Conservation (phyloP, 2,888 invertebrate species). For the Ectropis crepuscularia region DNA sequence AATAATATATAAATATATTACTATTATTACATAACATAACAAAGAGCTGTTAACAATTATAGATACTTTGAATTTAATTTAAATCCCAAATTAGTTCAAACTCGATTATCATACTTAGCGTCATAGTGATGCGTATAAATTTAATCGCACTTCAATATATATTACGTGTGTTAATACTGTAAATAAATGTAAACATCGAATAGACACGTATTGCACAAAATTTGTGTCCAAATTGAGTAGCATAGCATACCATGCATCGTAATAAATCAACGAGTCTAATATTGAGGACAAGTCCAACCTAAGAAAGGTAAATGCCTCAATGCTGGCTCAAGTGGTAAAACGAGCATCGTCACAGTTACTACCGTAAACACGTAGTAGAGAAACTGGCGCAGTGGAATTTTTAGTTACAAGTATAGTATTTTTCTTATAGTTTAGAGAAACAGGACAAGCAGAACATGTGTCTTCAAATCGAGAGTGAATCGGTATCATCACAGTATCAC, state of each 20-base stretch:
- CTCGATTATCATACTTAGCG: no score
- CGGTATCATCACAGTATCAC: no score
- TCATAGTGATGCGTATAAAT: neutral
- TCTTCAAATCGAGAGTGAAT: no score
- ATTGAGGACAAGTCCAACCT: slow-evolving; percentile 82
- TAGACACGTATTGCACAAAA: slow-evolving; percentile 73
- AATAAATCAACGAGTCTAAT: slow-evolving; percentile 79
- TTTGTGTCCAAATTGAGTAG: slow-evolving; percentile 70
- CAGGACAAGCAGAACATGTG: no score
- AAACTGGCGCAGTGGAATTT: no score
- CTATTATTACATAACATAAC: no score
- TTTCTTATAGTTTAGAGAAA: neutral
- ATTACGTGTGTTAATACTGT: neutral
- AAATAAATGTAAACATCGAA: slow-evolving; percentile 36
- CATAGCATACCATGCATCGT: slow-evolving; percentile 73
- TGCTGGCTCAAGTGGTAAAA: slow-evolving; percentile 61
- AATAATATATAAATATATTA: no score
- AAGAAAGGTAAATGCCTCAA: slow-evolving; percentile 83
- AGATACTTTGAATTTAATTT: no score
- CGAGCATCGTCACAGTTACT: slow-evolving; percentile 49
- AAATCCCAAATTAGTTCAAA: no score
- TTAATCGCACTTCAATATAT: slow-evolving; percentile 1
- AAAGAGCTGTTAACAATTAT: no score
- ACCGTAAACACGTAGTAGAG: slow-evolving; percentile 14
- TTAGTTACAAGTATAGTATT: no score